Evolutionary conservation across 2,113 vertebrate genomes (phyloP).

Genomic region (Microcebus tavaratra): DNA sequence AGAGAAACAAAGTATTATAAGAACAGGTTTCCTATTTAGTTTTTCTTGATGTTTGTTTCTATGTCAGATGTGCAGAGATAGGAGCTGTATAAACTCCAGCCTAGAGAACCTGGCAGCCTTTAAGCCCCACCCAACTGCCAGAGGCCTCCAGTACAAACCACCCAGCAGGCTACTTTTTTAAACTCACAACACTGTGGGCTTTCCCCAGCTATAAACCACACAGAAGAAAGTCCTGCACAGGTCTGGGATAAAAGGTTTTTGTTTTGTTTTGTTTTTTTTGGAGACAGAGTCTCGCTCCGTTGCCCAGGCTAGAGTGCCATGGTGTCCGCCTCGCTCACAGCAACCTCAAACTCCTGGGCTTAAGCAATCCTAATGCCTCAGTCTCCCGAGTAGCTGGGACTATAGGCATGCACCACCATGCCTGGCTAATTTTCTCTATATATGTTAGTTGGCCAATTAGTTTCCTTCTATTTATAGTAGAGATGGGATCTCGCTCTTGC

Average conservation of each 20-base stretch:
- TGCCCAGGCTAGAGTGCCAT: too few relatives aligned
- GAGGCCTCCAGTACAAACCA: background rate
- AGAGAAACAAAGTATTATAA: background rate
- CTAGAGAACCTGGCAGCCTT: background rate
- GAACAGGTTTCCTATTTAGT: background rate
- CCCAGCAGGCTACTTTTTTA: background rate
- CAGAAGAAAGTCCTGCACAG: background rate
- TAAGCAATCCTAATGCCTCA: too few relatives aligned
- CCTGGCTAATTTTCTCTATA: too few relatives aligned
- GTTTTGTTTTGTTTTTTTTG: too few relatives aligned
- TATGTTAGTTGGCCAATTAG: too few relatives aligned
- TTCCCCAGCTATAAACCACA: background rate
- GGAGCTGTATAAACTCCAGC: background rate
- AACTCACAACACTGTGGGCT: background rate
- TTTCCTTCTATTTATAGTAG: too few relatives aligned
- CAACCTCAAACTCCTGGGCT: too few relatives aligned
- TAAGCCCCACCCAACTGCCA: background rate
- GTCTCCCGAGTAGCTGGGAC: too few relatives aligned
- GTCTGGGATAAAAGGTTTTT: background rate
- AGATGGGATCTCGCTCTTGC: too few relatives aligned
- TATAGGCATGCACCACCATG: too few relatives aligned
- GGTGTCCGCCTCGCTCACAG: too few relatives aligned
- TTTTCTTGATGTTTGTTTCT: slow-evolving; percentile 49
- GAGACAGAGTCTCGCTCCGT: too few relatives aligned
- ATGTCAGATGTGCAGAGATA: background rate